Percentiles rank a stretch among this genome's conserved stretches.
These are phyloP conservation scores for Cydia fagiglandana DNA, from an alignment of 1,140 invertebrate species.

Conservation along the genomic window DNA sequence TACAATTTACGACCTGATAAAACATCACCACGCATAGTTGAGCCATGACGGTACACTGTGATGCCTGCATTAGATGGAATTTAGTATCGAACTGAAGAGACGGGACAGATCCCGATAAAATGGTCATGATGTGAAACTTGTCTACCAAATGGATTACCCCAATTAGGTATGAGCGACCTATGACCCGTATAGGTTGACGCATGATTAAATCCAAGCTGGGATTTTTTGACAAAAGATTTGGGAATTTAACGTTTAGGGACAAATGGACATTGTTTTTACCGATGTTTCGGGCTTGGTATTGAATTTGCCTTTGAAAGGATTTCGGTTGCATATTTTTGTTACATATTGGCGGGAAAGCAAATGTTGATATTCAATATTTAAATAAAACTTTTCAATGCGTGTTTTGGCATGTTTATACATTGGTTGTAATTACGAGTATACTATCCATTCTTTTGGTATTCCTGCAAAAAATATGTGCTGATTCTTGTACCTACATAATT, in stretches of 20 bases:
- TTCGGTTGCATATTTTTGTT: background rate
- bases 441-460: background rate
- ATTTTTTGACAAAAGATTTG: conserved; percentile 38
- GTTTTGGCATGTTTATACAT: background rate
- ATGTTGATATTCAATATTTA: background rate
- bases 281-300: background rate
- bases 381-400: background rate
- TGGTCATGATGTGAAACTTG: conserved; percentile 62
- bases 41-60: conserved; percentile 49
- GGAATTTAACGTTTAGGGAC: conserved; percentile 11
- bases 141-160: conserved; percentile 72
- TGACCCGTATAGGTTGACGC: conserved; percentile 66
- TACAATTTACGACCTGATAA: conserved; percentile 74
- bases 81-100: conserved; percentile 26
- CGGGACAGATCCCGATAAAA: conserved; percentile 48
- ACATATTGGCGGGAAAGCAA: background rate
- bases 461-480: too few relatives aligned
- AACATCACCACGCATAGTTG: conserved; percentile 55
- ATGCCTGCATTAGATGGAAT: conserved; percentile 31
- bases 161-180: conserved; percentile 68
- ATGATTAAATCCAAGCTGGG: conserved; percentile 53
- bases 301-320: background rate
- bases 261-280: background rate
- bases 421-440: background rate
- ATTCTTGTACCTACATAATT: too few relatives aligned